phyloP scores from a whole-genome alignment of 2,797 vertebrate genomes.

The Gouania willdenowi region DNA sequence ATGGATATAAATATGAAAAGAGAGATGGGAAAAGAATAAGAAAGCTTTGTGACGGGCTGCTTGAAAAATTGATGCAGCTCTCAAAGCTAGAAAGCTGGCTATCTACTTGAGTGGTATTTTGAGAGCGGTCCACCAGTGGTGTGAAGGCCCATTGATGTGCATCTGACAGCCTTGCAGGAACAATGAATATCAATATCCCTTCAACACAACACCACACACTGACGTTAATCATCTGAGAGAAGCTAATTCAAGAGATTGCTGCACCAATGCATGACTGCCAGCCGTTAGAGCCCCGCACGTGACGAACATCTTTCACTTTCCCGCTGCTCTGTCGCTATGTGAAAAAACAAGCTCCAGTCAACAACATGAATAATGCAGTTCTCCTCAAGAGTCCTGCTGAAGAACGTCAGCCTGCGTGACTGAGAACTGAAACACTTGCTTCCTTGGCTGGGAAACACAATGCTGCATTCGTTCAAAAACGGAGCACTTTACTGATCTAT shows the following conservation, averaged over 20 bases:
- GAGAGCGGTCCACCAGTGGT: slow-evolving; percentile 21
- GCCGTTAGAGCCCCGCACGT: slow-evolving; percentile 5
- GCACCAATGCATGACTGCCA: neutral
- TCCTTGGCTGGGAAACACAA: slow-evolving; percentile 55
- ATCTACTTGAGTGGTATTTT: slow-evolving; percentile 35
- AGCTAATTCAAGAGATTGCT: neutral
- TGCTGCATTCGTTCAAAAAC: slow-evolving; percentile 37
- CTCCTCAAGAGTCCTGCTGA: slow-evolving; percentile 61
- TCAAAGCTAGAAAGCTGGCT: slow-evolving; percentile 29
- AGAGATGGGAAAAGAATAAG: slow-evolving; percentile 42
- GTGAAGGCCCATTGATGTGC: slow-evolving; percentile 13
- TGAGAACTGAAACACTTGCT: slow-evolving; percentile 51
- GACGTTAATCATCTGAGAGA: neutral
- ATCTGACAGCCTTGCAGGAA: slow-evolving; percentile 6
- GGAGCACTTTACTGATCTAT: slow-evolving; percentile 19
- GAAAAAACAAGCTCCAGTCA: slow-evolving; percentile 63
- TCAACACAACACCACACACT: neutral
- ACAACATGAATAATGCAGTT: slow-evolving; percentile 76
- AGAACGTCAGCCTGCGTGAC: slow-evolving; percentile 60
- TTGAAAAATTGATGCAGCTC: slow-evolving; percentile 65
- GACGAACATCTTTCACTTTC: slow-evolving; percentile 50
- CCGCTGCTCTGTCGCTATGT: slow-evolving; percentile 42
- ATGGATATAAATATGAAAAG: slow-evolving; percentile 60
- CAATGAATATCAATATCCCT: neutral
- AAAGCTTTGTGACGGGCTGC: slow-evolving; percentile 52